These are phyloP conservation scores for Drosophila pruinosa DNA, from an alignment of 1,140 invertebrate genomes.

Conservation along the genomic window DNA sequence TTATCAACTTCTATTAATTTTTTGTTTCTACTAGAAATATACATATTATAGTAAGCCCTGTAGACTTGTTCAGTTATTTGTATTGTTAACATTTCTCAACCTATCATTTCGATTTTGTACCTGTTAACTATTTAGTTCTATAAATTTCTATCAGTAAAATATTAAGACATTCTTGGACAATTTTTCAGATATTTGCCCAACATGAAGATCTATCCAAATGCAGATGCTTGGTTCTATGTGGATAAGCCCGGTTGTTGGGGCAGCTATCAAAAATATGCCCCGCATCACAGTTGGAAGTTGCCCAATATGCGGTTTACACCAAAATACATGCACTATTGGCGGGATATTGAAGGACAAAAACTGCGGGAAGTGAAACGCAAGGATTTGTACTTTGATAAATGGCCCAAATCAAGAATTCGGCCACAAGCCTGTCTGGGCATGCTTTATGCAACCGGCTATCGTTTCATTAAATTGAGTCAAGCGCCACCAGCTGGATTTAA, in stretches of 20 bases:
- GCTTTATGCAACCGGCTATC: slow-evolving; percentile 61
- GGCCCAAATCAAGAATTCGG: slow-evolving; percentile 54
- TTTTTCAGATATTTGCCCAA: neutral
- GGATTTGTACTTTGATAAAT: slow-evolving; percentile 55
- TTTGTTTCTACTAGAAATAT: too few species aligned
- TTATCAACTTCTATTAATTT: too few species aligned
- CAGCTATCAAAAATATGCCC: slow-evolving; percentile 42
- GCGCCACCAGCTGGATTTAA: slow-evolving; percentile 59
- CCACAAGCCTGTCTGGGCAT: slow-evolving; percentile 62
- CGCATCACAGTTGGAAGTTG: slow-evolving; percentile 54
- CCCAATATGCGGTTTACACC: slow-evolving; percentile 8
- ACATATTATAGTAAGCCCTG: too few species aligned
- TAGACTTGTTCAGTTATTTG: too few species aligned
- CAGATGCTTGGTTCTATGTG: slow-evolving; percentile 52
- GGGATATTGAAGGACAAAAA: slow-evolving; percentile 52
- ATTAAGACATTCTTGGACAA: neutral
- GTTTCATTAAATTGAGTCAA: slow-evolving; percentile 45
- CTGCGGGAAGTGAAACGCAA: slow-evolving; percentile 28
- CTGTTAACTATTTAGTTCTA: too few species aligned
- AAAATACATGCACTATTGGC: slow-evolving; percentile 55
- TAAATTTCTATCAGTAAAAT: neutral
- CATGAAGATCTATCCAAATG: slow-evolving; percentile 54
- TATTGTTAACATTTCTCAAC: too few species aligned
- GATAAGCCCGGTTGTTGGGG: slow-evolving; percentile 46
- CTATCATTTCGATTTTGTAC: too few species aligned